Conservation (phyloP, 2,113 vertebrate genomes). For the Lamprotornis superbus region DNA sequence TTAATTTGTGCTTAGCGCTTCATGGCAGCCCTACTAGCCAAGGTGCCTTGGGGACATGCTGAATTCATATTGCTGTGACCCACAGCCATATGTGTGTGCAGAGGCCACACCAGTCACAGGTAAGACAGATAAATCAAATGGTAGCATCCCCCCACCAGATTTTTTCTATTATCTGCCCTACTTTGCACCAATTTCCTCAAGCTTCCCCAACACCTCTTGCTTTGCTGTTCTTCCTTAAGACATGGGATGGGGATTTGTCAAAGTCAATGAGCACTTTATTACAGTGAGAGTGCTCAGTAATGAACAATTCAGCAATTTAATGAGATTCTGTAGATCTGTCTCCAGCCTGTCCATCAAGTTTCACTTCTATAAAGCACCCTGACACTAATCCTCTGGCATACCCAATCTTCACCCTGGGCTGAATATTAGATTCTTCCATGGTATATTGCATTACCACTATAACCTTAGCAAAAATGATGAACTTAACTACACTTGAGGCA, state of each 20-base stretch:
- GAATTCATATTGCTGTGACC: not conserved
- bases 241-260: conserved; percentile 81
- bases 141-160: conserved; percentile 11
- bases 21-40: not conserved
- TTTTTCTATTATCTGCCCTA: conserved; percentile 69
- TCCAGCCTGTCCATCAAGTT: conserved; percentile 85
- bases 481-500: conserved; percentile 84
- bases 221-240: conserved; percentile 77
- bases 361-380: conserved; percentile 84
- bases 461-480: conserved; percentile 85
- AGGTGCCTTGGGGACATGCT: not conserved
- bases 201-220: conserved; percentile 63
- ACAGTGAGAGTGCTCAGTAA: conserved; percentile 80
- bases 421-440: conserved; percentile 86
- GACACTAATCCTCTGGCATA: conserved; percentile 86
- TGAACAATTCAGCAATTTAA: conserved; percentile 88
- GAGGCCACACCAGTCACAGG: not conserved
- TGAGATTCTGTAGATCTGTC: conserved; percentile 87
- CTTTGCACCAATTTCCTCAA: conserved; percentile 71
- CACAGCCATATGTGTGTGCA: not conserved
- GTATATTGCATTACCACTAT: conserved; percentile 83
- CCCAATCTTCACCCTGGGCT: conserved; percentile 82
- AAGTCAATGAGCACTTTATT: conserved; percentile 89
- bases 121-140: conserved; percentile 56
- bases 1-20: conserved; percentile 1